Percentiles rank a stretch among this genome's conserved stretches.
Evolutionary conservation across 2,797 vertebrate species (phyloP).

Genomic region (Ciconia nigra): DNA sequence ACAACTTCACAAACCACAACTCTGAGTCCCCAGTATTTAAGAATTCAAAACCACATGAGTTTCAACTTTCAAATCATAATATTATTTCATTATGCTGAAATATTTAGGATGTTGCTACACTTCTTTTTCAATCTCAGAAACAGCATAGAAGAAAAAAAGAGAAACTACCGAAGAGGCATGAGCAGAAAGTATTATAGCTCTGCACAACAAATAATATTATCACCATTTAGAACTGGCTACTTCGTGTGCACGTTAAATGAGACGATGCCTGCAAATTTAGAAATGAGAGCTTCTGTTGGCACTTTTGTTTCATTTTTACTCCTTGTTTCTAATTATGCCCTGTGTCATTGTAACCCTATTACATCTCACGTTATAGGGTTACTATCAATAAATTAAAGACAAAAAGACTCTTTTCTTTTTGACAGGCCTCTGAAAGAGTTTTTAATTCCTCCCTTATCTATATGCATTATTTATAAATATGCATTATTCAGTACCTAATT

Average conservation of each 20-base stretch:
- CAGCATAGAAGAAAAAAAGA: background rate
- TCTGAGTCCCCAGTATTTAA: background rate
- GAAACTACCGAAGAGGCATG: background rate
- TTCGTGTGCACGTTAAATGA: background rate
- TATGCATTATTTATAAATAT: background rate
- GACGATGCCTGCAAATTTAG: background rate
- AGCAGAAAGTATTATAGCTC: background rate
- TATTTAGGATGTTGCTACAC: background rate
- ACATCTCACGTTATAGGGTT: background rate
- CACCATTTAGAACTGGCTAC: background rate
- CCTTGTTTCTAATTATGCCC: background rate
- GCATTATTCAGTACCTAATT: background rate
- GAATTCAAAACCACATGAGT: constrained; percentile 8
- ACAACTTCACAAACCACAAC: background rate
- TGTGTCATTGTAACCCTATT: background rate
- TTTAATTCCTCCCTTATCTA: background rate
- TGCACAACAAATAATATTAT: background rate
- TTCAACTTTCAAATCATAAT: constrained; percentile 51
- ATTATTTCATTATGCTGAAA: constrained; percentile 38
- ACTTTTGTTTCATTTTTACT: background rate
- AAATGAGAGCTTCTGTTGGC: background rate
- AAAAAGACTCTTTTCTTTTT: background rate
- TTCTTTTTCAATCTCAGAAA: background rate
- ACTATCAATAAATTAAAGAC: background rate
- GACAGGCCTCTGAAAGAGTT: background rate